Base-by-base conservation (phyloP, 1,140 invertebrate species). In the Drosophila dunni region DNA sequence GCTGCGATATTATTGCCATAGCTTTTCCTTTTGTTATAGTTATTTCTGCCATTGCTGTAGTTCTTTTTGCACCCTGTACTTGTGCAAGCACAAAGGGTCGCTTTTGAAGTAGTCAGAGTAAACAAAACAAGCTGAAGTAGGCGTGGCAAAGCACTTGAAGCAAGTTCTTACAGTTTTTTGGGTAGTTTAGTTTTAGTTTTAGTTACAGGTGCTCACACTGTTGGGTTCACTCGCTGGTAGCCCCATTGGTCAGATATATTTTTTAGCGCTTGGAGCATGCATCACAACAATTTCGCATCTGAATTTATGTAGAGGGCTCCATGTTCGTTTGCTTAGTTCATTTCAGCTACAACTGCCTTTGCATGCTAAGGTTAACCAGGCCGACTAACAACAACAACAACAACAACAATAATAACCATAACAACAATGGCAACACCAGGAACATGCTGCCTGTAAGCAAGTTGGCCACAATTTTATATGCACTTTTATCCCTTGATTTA, bases 401-500 rank as follows among this genome's bases (percentile, higher is more conserved):
- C 48, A 51, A 51, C 20, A 11, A 50, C 53, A 54, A 38, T n/a
- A 17, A 54, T 13, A 38, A 36, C 15, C 9, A 53, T 15, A 38
- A 29, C 42, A 58, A 58, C 40, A 36, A 9, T 29, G 24, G 1
- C 29, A 46, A 24, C 34, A 40, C 10, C 44, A 29, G 8, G 8
- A 13, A 40, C 44, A 33, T 29, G 40, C 38, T 45, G 51, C 50
- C 50, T 34, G 42, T 17, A 67, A 20, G n/a, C 24, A n/a, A 54
- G 50, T 15, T 9, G 48, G 57, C 53, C 61, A 54, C 57, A 80
- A 83, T 51, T 70, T 68, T 80, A 56, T 78, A 58, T 72, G 66
- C 73, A 72, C 83, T 68, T 79, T 88, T 83, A 83, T 84, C 64
- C 82, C 77, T 75, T 89, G 84, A 88, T 89, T 88, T 89, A 89